These are phyloP conservation scores for Cantharis lateralis DNA, from an alignment of 2,888 invertebrate species.

Conservation along the genomic window DNA sequence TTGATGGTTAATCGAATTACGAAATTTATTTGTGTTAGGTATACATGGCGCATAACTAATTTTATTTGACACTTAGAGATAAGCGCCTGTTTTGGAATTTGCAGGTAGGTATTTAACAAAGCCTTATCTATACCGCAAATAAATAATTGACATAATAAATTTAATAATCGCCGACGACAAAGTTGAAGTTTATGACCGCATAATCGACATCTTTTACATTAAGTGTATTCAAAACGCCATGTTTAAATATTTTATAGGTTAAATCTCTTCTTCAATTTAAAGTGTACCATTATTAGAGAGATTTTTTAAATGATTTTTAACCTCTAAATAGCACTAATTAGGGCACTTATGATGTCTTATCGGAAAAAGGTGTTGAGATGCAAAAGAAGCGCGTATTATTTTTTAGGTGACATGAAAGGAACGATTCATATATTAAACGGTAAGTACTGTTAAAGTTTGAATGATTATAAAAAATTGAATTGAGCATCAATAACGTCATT, in stretches of 20 bases:
- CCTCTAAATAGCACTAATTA: not conserved
- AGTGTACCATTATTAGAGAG: not conserved
- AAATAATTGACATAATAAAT: not conserved
- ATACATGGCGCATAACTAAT: not conserved
- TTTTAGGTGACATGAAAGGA: not conserved
- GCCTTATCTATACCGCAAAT: not conserved
- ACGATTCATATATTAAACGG: not conserved
- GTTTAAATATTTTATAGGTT: too few species aligned
- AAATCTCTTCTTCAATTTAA: not conserved
- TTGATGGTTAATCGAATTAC: not conserved
- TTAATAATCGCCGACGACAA: not conserved
- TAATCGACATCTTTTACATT: not conserved
- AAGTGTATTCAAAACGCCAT: too few species aligned
- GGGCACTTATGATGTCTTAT: not conserved
- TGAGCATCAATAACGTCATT: constrained; percentile 2
- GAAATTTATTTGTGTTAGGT: not conserved
- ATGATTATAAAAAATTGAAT: not conserved
- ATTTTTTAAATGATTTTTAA: not conserved
- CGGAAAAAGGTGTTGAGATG: not conserved
- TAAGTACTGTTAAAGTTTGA: not conserved
- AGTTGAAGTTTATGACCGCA: not conserved
- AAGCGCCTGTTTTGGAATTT: not conserved
- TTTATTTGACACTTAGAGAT: not conserved
- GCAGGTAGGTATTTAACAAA: not conserved
- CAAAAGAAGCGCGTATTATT: not conserved